Base-by-base conservation (phyloP, 1,140 invertebrate species). In the Reticulitermes speratus region DNA sequence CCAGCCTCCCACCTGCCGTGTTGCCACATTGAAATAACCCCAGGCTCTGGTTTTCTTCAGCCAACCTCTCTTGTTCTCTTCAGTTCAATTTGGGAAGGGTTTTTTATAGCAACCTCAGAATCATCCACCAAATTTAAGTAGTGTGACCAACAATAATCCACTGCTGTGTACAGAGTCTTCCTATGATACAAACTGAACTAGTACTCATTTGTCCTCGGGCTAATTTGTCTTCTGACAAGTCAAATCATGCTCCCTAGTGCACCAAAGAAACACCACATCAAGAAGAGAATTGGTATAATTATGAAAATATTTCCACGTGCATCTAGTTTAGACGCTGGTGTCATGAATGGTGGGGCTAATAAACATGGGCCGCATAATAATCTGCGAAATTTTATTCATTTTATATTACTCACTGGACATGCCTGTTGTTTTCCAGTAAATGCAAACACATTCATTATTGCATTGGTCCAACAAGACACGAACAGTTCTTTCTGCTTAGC, bases 1-100 rank as follows among this genome's bases (percentile, higher is more conserved):
- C 38, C 85, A 38, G 12, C 85, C n/a, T 65, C 85, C 85, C 59
- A n/a, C 85, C 30, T 59, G 38, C 59, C 65, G 44, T n/a, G 44
- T 85, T 55, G 44, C 44, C 84, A 48, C 84, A 44, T 59, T 55
- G 48, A 32, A 38, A 65, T 32, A 52, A 32, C 7, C 84, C 83
- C 25, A 84, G 83, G 83, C 83, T 32, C n/a, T 84, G n/a, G 3
- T 44, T 44, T 84, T 84, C 25, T 84, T 45, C 5, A n/a, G 23
- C 83, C 83, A 32, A 6, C 83, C 83, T 30, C 12, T 25, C 83
- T 44, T 52, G n/a, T 2, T 25, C 5, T 25, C 65, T 25, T 55
- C 14, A 55, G 19, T 16, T 55, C 52, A 55, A 55, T 55, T 16
- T 55, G 14, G 52, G 19, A 55, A 55, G 52, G 16, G 14, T 21